Base-by-base conservation (phyloP, 1,140 invertebrate genomes). In the Hyles vespertilio region DNA sequence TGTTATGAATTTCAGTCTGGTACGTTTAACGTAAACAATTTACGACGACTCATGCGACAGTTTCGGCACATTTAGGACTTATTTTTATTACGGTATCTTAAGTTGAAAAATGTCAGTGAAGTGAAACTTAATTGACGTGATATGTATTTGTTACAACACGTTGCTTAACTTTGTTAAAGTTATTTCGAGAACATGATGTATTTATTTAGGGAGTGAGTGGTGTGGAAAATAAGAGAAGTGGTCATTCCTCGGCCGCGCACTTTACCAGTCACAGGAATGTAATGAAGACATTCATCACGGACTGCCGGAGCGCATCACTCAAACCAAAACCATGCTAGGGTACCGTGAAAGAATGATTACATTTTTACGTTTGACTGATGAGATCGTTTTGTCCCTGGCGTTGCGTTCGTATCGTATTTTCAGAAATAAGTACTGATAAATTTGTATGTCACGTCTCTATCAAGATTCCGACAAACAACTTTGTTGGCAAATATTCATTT, bases 211-310 rank as follows among this genome's bases (percentile, higher is more conserved):
- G 36, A 40, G 5, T 40, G 36, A 5, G 4, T 40, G 4, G 36
- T 40, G 72, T 43, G 40, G 57, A 63, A 59, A 72, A 74, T 72
- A 70, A 74, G 76, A 67, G 64, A 70, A 72, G 66, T 67, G 71
- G 73, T 69, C 71, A 76, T 76, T 67, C 64, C 71, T 79, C 71
- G 72, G 63, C 44, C 63, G 65, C 60, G 67, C 63, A 53, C 34
- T 36, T 36, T 68, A 57, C 67, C 56, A 69, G 74, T 71, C 74
- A 61, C 58, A 68, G 67, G 70, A 76, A 74, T 74, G 73, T 76
- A 79, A 79, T 79, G 71, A 79, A 77, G 72, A 68, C 70, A 77
- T 77, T 68, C 64, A 66, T 79, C 73, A 78, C 67, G 51, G 50
- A 58, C 54, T 56, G 65, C 56, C 52, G 61, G 36, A 45, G 50